Conservation (phyloP, 2,888 invertebrate species). For the Escarpia spicata region DNA sequence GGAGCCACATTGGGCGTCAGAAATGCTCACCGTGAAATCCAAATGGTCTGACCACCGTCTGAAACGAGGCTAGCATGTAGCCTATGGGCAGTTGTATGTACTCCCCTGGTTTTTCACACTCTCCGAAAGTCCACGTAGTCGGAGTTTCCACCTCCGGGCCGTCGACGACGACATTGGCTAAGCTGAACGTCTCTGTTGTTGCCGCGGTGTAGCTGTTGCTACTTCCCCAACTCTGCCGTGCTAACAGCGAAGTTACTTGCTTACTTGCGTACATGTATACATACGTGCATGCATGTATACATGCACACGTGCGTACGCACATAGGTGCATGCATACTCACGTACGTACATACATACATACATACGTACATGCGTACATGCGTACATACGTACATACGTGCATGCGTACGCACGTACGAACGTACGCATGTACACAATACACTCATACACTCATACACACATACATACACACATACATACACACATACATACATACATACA, state of each 20-base stretch:
- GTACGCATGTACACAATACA: no score
- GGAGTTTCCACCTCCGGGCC: constrained; percentile 62
- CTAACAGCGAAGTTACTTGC: neutral
- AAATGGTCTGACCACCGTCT: neutral
- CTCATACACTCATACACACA: no score
- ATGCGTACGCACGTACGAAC: no score
- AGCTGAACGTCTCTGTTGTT: constrained; percentile 45
- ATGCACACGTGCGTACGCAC: no score
- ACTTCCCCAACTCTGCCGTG: no score
- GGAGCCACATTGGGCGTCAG: neutral
- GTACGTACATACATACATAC: no score
- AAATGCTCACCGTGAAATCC: neutral
- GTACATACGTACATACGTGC: no score
- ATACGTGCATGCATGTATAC: no score
- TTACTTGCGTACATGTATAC: neutral
- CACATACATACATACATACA: no score
- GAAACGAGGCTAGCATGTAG: constrained; percentile 42
- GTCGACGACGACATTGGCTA: constrained; percentile 69
- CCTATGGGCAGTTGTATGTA: constrained; percentile 49
- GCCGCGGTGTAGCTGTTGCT: constrained; percentile 50
- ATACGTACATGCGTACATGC: no score
- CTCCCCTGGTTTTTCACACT: constrained; percentile 46
- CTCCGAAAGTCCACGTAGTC: constrained; percentile 28
- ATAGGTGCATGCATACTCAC: no score
- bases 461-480: no score